These are phyloP conservation scores for Notolabrus celidotus DNA, from an alignment of 2,797 vertebrate genomes.

Conservation along the genomic window DNA sequence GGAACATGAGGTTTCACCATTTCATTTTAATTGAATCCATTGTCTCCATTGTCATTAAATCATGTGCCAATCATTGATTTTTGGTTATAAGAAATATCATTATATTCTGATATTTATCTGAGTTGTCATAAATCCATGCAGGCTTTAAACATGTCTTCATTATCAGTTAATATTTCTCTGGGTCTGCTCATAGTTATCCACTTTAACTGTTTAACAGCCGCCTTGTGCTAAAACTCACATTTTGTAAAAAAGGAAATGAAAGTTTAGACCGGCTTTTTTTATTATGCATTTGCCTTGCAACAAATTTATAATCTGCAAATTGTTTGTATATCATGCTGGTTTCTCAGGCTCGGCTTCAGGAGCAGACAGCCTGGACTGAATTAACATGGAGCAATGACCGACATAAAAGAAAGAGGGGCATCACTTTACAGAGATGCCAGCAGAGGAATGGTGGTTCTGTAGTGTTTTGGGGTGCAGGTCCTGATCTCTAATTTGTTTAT, in stretches of 20 bases:
- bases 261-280: conserved; percentile 47
- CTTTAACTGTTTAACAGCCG: conserved; percentile 32
- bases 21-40: conserved; percentile 29
- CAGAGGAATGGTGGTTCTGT: conserved; percentile 32
- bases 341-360: conserved; percentile 43
- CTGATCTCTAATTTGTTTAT: background rate
- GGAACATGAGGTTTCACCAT: conserved; percentile 43
- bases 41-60: conserved; percentile 44
- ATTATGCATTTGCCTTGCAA: conserved; percentile 64
- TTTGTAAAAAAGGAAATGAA: conserved; percentile 30
- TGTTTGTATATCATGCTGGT: conserved; percentile 49
- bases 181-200: conserved; percentile 39
- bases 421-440: conserved; percentile 4
- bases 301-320: conserved; percentile 59
- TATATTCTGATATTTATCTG: conserved; percentile 14
- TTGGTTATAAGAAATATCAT: conserved; percentile 21
- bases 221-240: conserved; percentile 49
- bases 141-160: conserved; percentile 23
- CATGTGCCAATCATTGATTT: conserved; percentile 57
- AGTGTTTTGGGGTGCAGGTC: conserved; percentile 20
- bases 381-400: conserved; percentile 23
- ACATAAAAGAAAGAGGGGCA: conserved; percentile 18
- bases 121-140: conserved; percentile 14
- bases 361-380: conserved; percentile 34
- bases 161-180: conserved; percentile 21